phyloP scores from a whole-genome alignment of 2,888 invertebrate genomes.

The Agrotis exclamationis region DNA sequence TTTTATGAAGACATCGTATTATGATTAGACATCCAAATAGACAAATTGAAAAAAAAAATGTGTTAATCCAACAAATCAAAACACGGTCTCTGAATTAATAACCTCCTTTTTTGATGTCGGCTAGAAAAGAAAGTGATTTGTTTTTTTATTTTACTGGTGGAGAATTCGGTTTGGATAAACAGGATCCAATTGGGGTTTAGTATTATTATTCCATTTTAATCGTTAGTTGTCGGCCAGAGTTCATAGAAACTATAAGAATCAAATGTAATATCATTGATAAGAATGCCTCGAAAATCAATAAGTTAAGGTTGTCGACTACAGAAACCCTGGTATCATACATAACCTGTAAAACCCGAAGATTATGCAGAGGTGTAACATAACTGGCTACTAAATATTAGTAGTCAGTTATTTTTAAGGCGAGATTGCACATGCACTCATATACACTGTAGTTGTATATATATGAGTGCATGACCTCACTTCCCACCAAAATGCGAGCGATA shows the following conservation, averaged over 20 bases:
- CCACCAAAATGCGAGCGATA: too few relatives aligned
- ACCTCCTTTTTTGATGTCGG: background rate
- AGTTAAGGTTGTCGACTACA: background rate
- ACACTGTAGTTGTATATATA: too few relatives aligned
- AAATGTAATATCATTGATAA: too few relatives aligned
- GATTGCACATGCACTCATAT: too few relatives aligned
- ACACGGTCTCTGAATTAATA: background rate
- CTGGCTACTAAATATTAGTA: too few relatives aligned
- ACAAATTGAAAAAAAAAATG: background rate
- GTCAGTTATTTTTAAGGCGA: too few relatives aligned
- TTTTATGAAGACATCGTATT: too few relatives aligned
- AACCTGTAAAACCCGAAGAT: too few relatives aligned
- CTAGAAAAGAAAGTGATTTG: conserved; percentile 17
- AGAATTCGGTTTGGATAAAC: conserved; percentile 10
- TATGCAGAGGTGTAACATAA: too few relatives aligned
- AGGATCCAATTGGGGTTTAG: background rate
- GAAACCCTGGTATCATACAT: too few relatives aligned
- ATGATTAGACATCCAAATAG: background rate
- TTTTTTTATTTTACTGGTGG: background rate
- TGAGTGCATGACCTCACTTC: too few relatives aligned
- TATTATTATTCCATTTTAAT: background rate
- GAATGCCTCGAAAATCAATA: background rate
- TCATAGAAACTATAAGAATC: background rate
- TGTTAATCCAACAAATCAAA: background rate
- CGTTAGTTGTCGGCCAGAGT: background rate